Base-by-base conservation (phyloP, 2,888 invertebrate species). In the Sarcophaga caerulescens region DNA sequence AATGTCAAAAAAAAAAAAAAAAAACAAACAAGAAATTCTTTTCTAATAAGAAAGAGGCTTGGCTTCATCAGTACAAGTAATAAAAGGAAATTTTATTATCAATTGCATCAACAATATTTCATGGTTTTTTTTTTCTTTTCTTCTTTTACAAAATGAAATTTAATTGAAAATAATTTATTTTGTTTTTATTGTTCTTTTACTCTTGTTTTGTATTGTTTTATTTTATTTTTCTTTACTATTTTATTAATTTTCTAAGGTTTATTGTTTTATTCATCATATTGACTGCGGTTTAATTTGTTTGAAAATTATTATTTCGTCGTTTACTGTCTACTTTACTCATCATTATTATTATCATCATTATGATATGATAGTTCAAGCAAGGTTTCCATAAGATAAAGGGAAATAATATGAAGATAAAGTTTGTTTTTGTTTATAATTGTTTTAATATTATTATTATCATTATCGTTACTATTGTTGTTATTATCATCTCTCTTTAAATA, bases 381-480 rank as follows among this genome's bases (percentile, higher is more conserved):
- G 71, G 71, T 59, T 71, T 35, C 70, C 57, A n/a, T 68, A 70
- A 70, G 52, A 70, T 70, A 23, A 57, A 70, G 14, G 57, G 70
- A 52, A 14, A 52, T 14, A 52, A 52, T 14, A 14, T 52, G 12
- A 52, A 52, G 17, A 52, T 52, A 52, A 52, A 17, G 10, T 52
- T 52, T 52, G 12, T 52, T 17, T 52, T 52, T 14, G 52, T 52
- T 52, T 17, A 4, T 52, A 14, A 14, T 52, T 52, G 4, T 52
- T 17, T 52, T 52, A 1, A 17, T 52, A 52, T 17, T 35, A 35
- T 35, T 52, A 52, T 52, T 25, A 25, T 14, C 14, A 47, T 47
- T 17, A 52, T 47, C 14, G 14, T 12, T 52, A 52, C 10, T 17
- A 52, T 14, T 52, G 17, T 52, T 52, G 52, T 52, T 12, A 14